A percentile compares a stretch with the other conserved stretches of the same genome.
Evolutionary conservation across 2,888 invertebrate genomes (phyloP).

Genomic region (Nomada flava): DNA sequence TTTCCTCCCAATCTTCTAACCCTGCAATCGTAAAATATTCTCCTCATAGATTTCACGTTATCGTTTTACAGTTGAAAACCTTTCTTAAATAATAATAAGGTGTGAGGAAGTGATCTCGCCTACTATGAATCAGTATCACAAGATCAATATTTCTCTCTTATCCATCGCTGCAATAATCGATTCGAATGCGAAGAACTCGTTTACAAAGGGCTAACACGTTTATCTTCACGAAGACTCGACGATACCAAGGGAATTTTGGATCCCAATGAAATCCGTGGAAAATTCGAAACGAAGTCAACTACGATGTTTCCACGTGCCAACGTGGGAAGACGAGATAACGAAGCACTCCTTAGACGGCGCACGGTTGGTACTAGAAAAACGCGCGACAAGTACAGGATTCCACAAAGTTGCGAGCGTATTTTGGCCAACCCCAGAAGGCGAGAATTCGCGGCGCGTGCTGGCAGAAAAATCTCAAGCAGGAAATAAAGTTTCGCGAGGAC

Average conservation of each 20-base stretch:
- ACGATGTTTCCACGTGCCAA: background rate
- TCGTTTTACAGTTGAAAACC: no score
- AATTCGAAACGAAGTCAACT: background rate
- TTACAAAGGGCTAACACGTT: background rate
- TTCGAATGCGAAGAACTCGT: no score
- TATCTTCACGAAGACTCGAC: background rate
- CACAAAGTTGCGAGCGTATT: background rate
- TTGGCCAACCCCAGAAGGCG: background rate
- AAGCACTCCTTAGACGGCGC: background rate
- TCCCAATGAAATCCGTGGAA: background rate
- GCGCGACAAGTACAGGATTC: background rate
- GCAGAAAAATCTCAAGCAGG: constrained; percentile 28
- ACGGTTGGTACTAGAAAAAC: background rate
- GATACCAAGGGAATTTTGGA: no score
- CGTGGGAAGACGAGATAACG: background rate
- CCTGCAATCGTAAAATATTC: no score
- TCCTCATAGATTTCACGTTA: no score
- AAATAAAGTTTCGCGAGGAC: constrained; percentile 27
- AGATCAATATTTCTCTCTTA: no score
- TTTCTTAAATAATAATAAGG: no score
- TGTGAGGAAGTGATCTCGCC: no score
- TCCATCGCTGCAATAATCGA: no score
- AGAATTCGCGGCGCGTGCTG: background rate
- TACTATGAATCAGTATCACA: no score
- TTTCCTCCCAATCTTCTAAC: no score